Base-by-base conservation (phyloP, 1,140 invertebrate species). In the Leptonema lineaticorne region DNA sequence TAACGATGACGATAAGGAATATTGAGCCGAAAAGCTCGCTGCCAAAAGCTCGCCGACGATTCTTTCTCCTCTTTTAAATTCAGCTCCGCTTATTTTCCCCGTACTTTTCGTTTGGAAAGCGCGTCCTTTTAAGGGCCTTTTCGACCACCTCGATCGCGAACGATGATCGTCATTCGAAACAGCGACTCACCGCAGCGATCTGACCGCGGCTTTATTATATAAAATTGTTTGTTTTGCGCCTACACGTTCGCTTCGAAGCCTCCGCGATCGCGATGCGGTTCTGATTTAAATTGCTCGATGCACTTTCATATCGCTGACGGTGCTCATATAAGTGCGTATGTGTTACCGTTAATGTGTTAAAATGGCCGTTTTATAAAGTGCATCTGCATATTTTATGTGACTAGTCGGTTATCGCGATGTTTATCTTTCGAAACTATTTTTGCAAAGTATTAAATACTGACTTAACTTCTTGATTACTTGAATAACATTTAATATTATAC, bases 201-300 rank as follows among this genome's bases (percentile, higher is more conserved):
- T 33, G 16, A 7, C 7, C 6, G 6, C 41, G 7, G 16, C 16
- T 46, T 46, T 46, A 4, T 9, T 46, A n/a, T 46, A 4, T n/a
- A 20, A 16, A 48, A 20, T 20, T 48, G 46, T 48, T 8, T 48
- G 20, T 48, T 9, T 46, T 24, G 50, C 50, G 20, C 9, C 14
- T 18, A 24, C 50, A 53, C 50, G 37, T 14, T 11, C 37, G 9
- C 16, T 41, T 41, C 37, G 50, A 53, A 22, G 50, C 27, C 50
- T 53, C 27, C 27, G n/a, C n/a, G 27, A 53, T 24, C 22, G 50
- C 50, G 20, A 11, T 26, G 50, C 22, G 27, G 62, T 50, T 50
- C 62, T 33, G 45, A 45, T 64, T 64, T 64, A 64, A 64, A 64
- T 64, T 64, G 41, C 45, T 14, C 62, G 41, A 20, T 33, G 33